These are phyloP conservation scores for Cladopsammia gracilis DNA, from an alignment of 64 coral and sea anemone species.

Conservation along the genomic window DNA sequence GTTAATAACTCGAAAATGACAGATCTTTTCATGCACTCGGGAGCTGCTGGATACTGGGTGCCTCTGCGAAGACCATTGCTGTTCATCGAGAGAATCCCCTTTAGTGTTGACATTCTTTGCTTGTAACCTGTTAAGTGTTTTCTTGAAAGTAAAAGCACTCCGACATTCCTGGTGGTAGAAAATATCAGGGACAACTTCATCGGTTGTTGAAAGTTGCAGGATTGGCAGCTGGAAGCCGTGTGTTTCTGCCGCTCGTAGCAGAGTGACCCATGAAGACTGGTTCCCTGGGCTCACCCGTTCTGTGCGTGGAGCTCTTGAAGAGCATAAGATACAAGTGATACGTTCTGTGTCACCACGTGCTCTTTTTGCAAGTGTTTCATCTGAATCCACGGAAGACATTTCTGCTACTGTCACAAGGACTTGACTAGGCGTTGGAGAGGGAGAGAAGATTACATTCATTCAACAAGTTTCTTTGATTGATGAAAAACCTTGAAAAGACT, in stretches of 20 bases:
- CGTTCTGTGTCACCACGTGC: background rate
- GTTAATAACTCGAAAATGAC: too few relatives aligned
- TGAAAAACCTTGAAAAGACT: too few relatives aligned
- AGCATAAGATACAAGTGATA: constrained; percentile 27
- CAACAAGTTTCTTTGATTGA: background rate
- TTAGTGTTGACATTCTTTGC: background rate
- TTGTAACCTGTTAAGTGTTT: constrained; percentile 10
- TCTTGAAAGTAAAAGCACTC: constrained; percentile 70
- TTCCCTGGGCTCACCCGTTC: constrained; percentile 10
- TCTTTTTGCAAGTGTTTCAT: background rate
- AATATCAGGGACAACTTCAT: constrained; percentile 8
- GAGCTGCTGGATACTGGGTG: background rate
- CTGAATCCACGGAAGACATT: background rate
- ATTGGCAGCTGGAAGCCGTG: constrained; percentile 27
- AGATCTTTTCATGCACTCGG: constrained; percentile 37
- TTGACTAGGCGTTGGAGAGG: background rate
- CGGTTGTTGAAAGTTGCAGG: background rate
- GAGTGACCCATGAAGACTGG: constrained; percentile 12
- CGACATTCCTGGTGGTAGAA: constrained; percentile 54
- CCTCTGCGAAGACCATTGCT: background rate
- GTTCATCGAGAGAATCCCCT: constrained; percentile 7
- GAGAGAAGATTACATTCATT: background rate
- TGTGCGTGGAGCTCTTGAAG: background rate
- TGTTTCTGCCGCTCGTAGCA: constrained; percentile 50
- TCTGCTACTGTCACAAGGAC: background rate